phyloP scores from a whole-genome alignment of 2,888 invertebrate species.

The Mantis religiosa region DNA sequence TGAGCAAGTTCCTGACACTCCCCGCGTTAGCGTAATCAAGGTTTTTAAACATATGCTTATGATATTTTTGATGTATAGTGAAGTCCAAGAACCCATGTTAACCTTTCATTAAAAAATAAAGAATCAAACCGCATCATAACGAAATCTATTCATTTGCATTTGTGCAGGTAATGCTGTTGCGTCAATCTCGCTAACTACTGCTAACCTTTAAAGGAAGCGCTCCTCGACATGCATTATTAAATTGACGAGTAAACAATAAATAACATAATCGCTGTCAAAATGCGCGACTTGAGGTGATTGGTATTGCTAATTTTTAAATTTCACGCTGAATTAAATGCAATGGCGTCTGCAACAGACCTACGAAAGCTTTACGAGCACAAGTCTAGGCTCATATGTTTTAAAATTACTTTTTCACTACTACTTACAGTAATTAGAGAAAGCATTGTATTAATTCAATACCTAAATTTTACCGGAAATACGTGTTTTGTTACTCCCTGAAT shows the following conservation, averaged over 20 bases:
- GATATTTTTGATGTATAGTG: constrained; percentile 1
- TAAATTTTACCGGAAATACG: no score
- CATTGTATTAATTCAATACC: no score
- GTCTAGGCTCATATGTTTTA: no score
- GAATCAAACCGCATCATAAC: background rate
- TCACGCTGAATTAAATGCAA: background rate
- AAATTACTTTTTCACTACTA: no score
- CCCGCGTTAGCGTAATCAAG: background rate
- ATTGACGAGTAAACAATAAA: background rate
- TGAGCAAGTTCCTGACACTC: background rate
- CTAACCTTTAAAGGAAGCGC: background rate
- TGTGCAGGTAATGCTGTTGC: constrained; percentile 12
- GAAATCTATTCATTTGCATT: constrained; percentile 13
- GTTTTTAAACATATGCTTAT: background rate
- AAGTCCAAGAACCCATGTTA: constrained; percentile 1
- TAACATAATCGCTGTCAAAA: background rate
- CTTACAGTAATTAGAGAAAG: no score
- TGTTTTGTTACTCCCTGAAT: no score
- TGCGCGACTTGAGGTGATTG: background rate
- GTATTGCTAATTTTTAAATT: background rate
- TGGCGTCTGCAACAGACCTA: no score
- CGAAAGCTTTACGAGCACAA: background rate
- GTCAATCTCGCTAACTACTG: background rate
- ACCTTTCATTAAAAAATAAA: background rate
- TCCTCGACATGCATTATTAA: background rate